Percentiles rank a stretch among this genome's conserved stretches.
phyloP scores from a whole-genome alignment of 2,113 vertebrate species.

The Montifringilla adamsi region DNA sequence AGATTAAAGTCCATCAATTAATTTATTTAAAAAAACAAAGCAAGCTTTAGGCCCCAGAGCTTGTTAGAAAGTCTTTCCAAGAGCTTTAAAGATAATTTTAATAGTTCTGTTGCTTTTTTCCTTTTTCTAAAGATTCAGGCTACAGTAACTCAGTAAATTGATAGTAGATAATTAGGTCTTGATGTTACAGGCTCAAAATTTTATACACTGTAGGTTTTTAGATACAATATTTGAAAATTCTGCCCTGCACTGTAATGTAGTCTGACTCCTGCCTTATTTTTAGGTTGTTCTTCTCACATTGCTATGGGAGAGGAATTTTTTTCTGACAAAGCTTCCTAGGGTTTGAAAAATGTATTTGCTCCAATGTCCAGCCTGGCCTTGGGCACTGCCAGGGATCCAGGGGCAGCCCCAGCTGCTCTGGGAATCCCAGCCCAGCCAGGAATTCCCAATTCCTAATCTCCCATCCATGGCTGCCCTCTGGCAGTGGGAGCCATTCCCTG shows the following conservation, averaged over 20 bases:
- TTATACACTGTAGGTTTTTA: background rate
- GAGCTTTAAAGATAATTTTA: background rate
- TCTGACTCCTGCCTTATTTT: background rate
- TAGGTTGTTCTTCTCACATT: background rate
- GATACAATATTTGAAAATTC: background rate
- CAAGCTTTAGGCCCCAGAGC: background rate
- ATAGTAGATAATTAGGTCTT: background rate
- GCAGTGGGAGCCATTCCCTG: background rate
- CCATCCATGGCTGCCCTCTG: background rate
- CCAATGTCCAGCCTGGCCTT: rapidly evolving
- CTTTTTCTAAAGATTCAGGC: background rate
- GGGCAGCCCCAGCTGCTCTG: background rate
- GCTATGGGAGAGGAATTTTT: background rate
- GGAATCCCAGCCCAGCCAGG: background rate
- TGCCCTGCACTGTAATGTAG: background rate
- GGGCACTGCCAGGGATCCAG: background rate
- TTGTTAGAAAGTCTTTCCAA: background rate
- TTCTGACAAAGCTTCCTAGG: background rate
- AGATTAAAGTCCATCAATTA: background rate
- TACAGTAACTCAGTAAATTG: background rate
- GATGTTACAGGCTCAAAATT: background rate
- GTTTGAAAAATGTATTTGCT: background rate
- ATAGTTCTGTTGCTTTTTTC: background rate
- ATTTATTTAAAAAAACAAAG: background rate
- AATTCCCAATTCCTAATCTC: background rate